Percentiles rank a stretch among this genome's conserved stretches.
Conservation (phyloP, 2,797 vertebrate species). For the Emydoidea blandingii region DNA sequence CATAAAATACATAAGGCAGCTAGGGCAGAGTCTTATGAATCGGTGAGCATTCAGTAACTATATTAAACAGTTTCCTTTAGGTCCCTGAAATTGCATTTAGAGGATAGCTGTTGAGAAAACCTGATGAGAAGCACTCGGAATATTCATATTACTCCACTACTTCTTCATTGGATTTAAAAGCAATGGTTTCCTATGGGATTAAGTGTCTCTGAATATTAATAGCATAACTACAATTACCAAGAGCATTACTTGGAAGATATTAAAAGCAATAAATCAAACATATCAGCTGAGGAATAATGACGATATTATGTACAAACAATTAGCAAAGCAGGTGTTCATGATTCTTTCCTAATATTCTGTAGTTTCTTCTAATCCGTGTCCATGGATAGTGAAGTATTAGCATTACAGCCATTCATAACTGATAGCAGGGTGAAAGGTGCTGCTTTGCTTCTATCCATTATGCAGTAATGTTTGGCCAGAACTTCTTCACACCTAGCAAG, state of each 20-base stretch:
- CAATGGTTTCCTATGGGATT: constrained; percentile 60
- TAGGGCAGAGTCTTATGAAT: constrained; percentile 60
- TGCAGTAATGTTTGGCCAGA: background rate
- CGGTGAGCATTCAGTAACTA: constrained; percentile 61
- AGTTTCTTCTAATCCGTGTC: background rate
- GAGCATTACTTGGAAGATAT: constrained; percentile 73
- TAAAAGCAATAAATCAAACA: constrained; percentile 75
- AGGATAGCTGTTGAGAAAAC: constrained; percentile 63
- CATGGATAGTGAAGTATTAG: rapidly evolving
- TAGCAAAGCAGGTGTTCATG: background rate
- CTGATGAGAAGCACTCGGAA: constrained; percentile 49
- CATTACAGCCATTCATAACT: background rate
- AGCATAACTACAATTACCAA: constrained; percentile 76
- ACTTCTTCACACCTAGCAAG: rapidly evolving
- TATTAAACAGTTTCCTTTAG: constrained; percentile 60
- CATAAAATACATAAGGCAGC: constrained; percentile 55
- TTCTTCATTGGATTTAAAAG: constrained; percentile 68
- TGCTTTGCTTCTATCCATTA: background rate
- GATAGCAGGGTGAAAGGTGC: background rate
- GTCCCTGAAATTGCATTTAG: constrained; percentile 60
- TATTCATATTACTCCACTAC: constrained; percentile 57
- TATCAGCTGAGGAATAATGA: constrained; percentile 57
- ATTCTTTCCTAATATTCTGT: background rate
- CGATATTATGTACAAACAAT: constrained; percentile 43
- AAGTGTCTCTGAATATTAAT: constrained; percentile 79